Conservation (phyloP, 2,888 invertebrate genomes). For the Stomorhina lunata region DNA sequence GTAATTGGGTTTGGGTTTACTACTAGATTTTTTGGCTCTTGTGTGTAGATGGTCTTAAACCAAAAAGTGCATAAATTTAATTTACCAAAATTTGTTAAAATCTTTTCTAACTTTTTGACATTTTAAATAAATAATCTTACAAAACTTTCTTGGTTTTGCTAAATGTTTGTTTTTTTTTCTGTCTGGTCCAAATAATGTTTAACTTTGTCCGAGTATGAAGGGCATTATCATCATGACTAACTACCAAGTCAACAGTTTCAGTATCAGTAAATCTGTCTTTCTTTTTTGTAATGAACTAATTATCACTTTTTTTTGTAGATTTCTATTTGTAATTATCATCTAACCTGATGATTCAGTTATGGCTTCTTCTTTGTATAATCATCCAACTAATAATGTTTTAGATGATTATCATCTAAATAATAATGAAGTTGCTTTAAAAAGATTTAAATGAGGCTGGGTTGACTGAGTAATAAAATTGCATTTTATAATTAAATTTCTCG, state of each 20-base stretch:
- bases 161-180: not conserved
- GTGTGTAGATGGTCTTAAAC: too few relatives aligned
- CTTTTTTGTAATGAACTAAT: slow-evolving; percentile 21
- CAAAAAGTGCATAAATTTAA: not conserved
- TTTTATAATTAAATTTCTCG: not conserved
- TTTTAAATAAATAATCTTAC: not conserved
- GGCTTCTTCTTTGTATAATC: too few relatives aligned
- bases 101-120: not conserved
- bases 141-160: not conserved
- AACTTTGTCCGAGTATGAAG: slow-evolving; percentile 28
- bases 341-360: slow-evolving; percentile 14
- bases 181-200: not conserved
- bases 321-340: not conserved
- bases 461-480: not conserved
- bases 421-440: not conserved
- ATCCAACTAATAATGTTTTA: not conserved
- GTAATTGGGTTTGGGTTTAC: too few relatives aligned
- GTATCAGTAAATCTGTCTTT: not conserved
- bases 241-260: too few relatives aligned
- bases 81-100: too few relatives aligned
- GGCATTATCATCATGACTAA: not conserved
- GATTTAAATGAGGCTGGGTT: not conserved
- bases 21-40: too few relatives aligned
- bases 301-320: slow-evolving; percentile 26
- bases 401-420: not conserved